Conservation (phyloP, 1,140 invertebrate species). For the Uloborus diversus region DNA sequence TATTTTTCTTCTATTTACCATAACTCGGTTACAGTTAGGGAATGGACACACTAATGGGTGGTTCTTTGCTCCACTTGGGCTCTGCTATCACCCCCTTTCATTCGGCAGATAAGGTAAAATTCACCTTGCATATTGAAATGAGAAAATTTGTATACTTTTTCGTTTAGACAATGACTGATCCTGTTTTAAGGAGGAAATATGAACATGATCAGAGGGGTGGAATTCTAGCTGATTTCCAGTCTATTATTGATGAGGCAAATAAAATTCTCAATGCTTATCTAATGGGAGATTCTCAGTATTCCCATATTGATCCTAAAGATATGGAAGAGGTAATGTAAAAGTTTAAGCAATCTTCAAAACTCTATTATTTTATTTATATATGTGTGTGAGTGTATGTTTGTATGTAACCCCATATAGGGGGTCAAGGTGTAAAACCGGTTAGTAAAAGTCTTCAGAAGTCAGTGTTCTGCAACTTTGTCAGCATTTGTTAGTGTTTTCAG, state of each 20-base stretch:
- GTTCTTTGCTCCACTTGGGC: too few relatives aligned
- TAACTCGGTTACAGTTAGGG: too few relatives aligned
- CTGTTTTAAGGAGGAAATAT: conserved; percentile 79
- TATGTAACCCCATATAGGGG: neutral
- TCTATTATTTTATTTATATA: neutral
- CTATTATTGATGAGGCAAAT: conserved; percentile 75
- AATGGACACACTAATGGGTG: too few relatives aligned
- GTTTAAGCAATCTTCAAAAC: too few relatives aligned
- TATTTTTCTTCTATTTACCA: too few relatives aligned
- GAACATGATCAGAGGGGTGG: conserved; percentile 80
- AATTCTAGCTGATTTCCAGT: conserved; percentile 79
- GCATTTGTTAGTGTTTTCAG: too few relatives aligned
- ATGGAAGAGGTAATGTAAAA: conserved; percentile 73
- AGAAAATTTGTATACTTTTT: too few relatives aligned
- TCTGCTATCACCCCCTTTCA: too few relatives aligned
- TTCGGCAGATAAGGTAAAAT: too few relatives aligned
- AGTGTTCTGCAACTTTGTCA: too few relatives aligned
- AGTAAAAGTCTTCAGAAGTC: neutral
- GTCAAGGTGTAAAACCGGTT: neutral
- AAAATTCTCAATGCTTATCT: conserved; percentile 76
- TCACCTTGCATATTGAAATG: too few relatives aligned
- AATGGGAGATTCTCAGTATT: conserved; percentile 80
- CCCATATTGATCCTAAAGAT: conserved; percentile 83
- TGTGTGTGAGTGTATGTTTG: neutral
- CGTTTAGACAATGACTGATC: conserved; percentile 73